These are phyloP conservation scores for Gasteruption jaculator DNA, from an alignment of 2,888 invertebrate species.

Conservation along the genomic window DNA sequence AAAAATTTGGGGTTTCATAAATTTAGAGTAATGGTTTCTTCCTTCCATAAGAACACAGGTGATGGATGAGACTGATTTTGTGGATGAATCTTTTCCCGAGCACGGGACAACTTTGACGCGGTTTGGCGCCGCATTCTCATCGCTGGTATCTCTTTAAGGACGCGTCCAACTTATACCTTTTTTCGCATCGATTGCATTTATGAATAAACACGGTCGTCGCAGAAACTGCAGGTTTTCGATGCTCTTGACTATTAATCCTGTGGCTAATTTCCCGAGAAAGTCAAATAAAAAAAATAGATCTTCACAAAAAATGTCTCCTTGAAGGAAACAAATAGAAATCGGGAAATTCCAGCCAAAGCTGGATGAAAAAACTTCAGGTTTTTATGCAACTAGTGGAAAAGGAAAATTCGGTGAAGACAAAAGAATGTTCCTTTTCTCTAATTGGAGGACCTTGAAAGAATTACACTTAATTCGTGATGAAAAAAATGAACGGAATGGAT, in stretches of 20 bases:
- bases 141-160: constrained; percentile 34
- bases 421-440: no score
- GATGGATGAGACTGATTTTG: constrained; percentile 30
- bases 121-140: constrained; percentile 37
- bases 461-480: no score
- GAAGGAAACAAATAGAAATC: no score
- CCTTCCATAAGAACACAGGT: constrained; percentile 26
- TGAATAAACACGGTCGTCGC: constrained; percentile 23
- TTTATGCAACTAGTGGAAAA: no score
- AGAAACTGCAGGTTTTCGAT: constrained; percentile 23
- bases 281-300: constrained; percentile 23
- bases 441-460: no score
- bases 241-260: constrained; percentile 26
- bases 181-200: constrained; percentile 28
- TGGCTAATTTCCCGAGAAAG: no score
- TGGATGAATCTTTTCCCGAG: constrained; percentile 35
- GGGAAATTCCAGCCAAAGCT: no score
- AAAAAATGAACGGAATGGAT: no score
- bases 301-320: no score
- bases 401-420: no score
- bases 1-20: no score
- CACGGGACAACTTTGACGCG: constrained; percentile 33
- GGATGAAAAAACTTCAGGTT: no score
- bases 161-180: constrained; percentile 27
- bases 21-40: constrained; percentile 18